A percentile compares a stretch with the other conserved stretches of the same genome.
phyloP scores from a whole-genome alignment of 2,113 vertebrate genomes.

The Procavia capensis region DNA sequence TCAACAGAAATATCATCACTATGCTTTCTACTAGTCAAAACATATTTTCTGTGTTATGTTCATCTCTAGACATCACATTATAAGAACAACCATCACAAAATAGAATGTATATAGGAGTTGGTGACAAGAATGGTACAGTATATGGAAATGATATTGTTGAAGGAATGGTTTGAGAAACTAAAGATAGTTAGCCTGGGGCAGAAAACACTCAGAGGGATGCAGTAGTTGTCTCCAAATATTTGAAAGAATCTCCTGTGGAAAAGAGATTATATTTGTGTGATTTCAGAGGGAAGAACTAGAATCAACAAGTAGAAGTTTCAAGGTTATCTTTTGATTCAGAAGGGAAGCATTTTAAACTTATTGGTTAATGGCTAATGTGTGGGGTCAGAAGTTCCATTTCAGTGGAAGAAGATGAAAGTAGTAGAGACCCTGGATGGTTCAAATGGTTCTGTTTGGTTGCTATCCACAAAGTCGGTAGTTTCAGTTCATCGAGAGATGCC shows the following conservation, averaged over 20 bases:
- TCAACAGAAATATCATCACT: neutral
- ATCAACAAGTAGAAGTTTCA: neutral
- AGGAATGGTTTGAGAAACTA: neutral
- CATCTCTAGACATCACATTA: neutral
- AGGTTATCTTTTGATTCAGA: neutral
- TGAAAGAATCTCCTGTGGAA: neutral
- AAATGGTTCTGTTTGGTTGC: no score
- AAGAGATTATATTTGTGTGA: neutral
- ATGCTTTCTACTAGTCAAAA: neutral
- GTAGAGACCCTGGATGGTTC: no score
- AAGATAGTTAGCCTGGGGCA: neutral
- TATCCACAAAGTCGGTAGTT: neutral
- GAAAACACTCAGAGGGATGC: neutral
- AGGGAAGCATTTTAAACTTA: neutral
- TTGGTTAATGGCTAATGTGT: neutral
- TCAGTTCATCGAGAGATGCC: neutral
- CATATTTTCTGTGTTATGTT: neutral
- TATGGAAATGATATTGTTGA: neutral
- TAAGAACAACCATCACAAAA: neutral
- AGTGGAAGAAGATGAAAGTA: neutral
- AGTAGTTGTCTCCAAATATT: neutral
- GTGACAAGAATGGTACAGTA: neutral
- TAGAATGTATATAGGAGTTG: neutral
- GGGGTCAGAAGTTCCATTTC: neutral
- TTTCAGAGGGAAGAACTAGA: neutral